phyloP scores from a whole-genome alignment of 1,140 invertebrate genomes.

The Drosophila novamexicana region DNA sequence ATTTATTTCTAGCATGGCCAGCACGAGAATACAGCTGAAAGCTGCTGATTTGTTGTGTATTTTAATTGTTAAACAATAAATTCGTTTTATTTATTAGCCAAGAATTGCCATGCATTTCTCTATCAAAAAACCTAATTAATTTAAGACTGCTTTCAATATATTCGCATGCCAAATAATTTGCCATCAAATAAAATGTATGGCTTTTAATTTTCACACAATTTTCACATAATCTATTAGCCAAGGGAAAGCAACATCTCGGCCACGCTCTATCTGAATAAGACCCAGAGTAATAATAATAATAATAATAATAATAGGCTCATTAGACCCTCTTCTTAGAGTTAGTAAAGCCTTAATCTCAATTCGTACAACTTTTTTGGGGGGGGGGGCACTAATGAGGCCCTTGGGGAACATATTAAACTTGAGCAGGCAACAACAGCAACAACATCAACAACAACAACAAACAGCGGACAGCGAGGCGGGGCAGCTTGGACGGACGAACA shows the following conservation, averaged over 20 bases:
- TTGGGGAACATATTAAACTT: slow-evolving; percentile 80
- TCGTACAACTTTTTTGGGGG: slow-evolving; percentile 25
- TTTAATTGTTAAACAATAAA: neutral
- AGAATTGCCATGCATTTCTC: too few species aligned
- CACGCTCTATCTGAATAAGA: slow-evolving; percentile 8
- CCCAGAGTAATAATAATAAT: slow-evolving; percentile 13
- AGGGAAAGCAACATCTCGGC: neutral
- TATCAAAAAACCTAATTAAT: too few species aligned
- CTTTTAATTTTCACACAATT: neutral
- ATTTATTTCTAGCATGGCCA: neutral
- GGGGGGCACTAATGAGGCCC: slow-evolving; percentile 78
- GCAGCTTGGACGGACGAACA: slow-evolving; percentile 2
- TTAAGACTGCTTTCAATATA: too few species aligned
- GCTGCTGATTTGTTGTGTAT: neutral
- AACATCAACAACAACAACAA: slow-evolving; percentile 25
- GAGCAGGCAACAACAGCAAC: slow-evolving; percentile 37
- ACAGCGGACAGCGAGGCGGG: neutral
- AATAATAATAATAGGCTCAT: slow-evolving; percentile 63
- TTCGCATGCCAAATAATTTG: neutral
- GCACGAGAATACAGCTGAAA: neutral
- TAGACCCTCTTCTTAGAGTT: slow-evolving; percentile 50
- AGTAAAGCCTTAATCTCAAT: slow-evolving; percentile 62
- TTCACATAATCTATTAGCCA: slow-evolving; percentile 7
- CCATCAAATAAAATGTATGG: neutral
- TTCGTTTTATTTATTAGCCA: neutral